These are phyloP conservation scores for Troides helena DNA, from an alignment of 2,888 invertebrate species.

Conservation along the genomic window DNA sequence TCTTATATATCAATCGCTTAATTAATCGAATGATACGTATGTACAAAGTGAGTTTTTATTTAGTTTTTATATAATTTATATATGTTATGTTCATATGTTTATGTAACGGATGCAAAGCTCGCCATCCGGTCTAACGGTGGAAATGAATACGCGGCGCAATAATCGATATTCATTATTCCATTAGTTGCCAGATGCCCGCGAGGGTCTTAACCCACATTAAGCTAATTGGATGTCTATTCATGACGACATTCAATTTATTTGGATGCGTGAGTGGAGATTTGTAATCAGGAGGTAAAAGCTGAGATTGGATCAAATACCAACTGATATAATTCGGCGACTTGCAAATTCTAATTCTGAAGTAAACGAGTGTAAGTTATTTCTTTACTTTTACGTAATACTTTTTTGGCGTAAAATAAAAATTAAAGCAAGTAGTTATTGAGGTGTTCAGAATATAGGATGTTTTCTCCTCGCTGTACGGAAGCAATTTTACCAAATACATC, in stretches of 20 bases:
- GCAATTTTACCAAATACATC: too few relatives aligned
- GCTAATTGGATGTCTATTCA: slow-evolving; percentile 28
- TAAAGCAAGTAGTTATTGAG: too few relatives aligned
- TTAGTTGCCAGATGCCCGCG: slow-evolving; percentile 30
- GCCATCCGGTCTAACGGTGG: slow-evolving; percentile 5
- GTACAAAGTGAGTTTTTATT: not conserved
- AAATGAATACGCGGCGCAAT: slow-evolving; percentile 20
- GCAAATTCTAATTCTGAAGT: not conserved
- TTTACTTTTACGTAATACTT: not conserved
- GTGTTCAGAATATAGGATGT: too few relatives aligned
- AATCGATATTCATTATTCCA: slow-evolving; percentile 34
- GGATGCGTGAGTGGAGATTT: slow-evolving; percentile 23
- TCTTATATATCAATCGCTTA: too few relatives aligned
- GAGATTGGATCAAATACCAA: slow-evolving; percentile 16
- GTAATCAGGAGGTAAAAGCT: slow-evolving; percentile 17
- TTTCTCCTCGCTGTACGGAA: too few relatives aligned
- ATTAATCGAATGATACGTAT: not conserved
- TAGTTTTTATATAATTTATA: not conserved
- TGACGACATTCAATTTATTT: slow-evolving; percentile 27
- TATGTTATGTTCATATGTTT: not conserved
- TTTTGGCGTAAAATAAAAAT: too few relatives aligned
- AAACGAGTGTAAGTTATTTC: not conserved
- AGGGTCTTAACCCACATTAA: slow-evolving; percentile 28
- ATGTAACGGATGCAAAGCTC: not conserved
- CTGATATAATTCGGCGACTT: not conserved